Percentiles rank a stretch among this genome's conserved stretches.
These are phyloP conservation scores for Mesitornis unicolor DNA, from an alignment of 2,113 vertebrate species.

Conservation along the genomic window DNA sequence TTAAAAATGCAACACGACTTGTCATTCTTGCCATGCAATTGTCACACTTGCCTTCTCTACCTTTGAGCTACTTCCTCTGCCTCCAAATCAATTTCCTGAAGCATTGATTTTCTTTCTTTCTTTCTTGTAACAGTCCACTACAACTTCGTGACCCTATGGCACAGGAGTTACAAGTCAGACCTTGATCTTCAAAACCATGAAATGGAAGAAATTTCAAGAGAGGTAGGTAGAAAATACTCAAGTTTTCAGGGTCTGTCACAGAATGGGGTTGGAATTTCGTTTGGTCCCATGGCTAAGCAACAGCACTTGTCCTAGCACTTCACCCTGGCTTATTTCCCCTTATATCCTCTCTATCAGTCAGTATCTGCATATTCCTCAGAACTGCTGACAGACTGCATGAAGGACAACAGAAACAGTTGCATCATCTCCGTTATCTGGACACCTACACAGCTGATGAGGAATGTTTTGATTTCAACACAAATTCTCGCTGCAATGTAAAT, in stretches of 20 bases:
- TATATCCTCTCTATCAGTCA: background rate
- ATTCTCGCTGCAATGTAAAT: background rate
- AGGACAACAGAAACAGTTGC: background rate
- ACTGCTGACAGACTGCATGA: background rate
- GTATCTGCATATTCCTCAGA: background rate
- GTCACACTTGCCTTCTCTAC: background rate
- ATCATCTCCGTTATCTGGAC: background rate
- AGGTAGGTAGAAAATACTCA: background rate
- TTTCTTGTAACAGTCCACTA: background rate
- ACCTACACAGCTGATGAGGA: background rate
- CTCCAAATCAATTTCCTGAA: background rate
- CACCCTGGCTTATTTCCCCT: background rate
- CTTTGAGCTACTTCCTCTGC: background rate
- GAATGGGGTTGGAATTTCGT: background rate
- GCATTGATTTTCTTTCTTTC: background rate
- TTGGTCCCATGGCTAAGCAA: background rate
- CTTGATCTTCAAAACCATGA: background rate
- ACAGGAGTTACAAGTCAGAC: background rate
- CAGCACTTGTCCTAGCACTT: background rate
- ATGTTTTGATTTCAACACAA: conserved; percentile 4
- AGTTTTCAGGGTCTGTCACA: background rate
- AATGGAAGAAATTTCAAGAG: background rate
- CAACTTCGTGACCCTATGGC: background rate
- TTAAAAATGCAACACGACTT: background rate
- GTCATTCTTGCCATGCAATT: background rate